phyloP scores from a whole-genome alignment of 2,113 vertebrate species.

The Xiphias gladius region DNA sequence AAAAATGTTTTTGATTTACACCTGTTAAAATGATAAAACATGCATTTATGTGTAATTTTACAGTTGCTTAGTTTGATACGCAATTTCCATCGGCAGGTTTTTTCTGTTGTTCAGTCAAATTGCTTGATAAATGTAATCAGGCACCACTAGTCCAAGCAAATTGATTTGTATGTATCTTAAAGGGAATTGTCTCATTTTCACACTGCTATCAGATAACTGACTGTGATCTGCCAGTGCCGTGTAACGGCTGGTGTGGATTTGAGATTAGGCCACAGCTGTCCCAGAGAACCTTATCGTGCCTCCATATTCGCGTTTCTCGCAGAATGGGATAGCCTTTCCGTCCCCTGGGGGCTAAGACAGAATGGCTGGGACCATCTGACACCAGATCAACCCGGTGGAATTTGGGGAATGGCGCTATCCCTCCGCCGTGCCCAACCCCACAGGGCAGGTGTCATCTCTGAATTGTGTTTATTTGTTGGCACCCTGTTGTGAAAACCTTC shows the following conservation, averaged over 20 bases:
- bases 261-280: slow-evolving; percentile 83
- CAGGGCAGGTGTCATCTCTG: slow-evolving; percentile 84
- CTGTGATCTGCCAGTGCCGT: slow-evolving; percentile 60
- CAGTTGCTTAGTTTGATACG: background rate
- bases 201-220: slow-evolving; percentile 77
- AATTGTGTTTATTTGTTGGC: slow-evolving; percentile 98
- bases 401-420: slow-evolving; percentile 83
- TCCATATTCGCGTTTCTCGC: slow-evolving; percentile 74
- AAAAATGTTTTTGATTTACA: background rate
- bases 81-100: background rate
- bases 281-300: slow-evolving; percentile 66
- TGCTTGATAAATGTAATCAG: slow-evolving; percentile 12
- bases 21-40: background rate
- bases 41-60: background rate
- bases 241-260: slow-evolving; percentile 74
- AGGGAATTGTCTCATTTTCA: slow-evolving; percentile 77
- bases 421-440: slow-evolving; percentile 49
- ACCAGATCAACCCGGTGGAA: slow-evolving; percentile 82
- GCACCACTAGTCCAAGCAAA: slow-evolving; percentile 34
- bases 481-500: slow-evolving; percentile 91
- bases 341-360: slow-evolving; percentile 60
- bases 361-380: slow-evolving; percentile 78
- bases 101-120: background rate
- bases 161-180: slow-evolving; percentile 70
- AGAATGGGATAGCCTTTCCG: slow-evolving; percentile 77